A percentile compares a stretch with the other conserved stretches of the same genome.
Evolutionary conservation across 2,797 vertebrate genomes (phyloP).

Genomic region (Sebastes iracundus): DNA sequence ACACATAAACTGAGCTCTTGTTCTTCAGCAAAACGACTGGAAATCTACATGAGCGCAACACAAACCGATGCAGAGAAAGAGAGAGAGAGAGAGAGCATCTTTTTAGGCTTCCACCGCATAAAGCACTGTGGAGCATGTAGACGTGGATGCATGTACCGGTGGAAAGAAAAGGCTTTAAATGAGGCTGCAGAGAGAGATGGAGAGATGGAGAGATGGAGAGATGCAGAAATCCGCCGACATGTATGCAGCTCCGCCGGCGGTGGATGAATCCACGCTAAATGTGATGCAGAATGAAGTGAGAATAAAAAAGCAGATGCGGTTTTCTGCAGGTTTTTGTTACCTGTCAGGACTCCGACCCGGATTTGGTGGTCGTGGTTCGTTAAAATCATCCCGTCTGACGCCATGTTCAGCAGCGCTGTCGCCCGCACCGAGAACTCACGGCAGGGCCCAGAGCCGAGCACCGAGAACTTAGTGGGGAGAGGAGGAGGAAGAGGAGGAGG

Average conservation of each 20-base stretch:
- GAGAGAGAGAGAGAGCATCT: neutral
- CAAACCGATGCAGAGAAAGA: constrained; percentile 35
- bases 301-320: neutral
- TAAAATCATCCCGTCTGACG: constrained; percentile 97
- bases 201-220: too few species aligned
- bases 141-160: constrained; percentile 15
- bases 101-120: constrained; percentile 18
- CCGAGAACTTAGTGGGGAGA: too few species aligned
- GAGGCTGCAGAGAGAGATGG: constrained; percentile 48
- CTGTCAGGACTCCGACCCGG: constrained; percentile 95
- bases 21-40: constrained; percentile 39
- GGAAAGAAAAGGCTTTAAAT: constrained; percentile 52
- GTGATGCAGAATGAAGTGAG: neutral
- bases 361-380: constrained; percentile 99
- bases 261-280: constrained; percentile 23
- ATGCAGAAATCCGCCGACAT: constrained; percentile 58
- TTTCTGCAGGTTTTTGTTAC: constrained; percentile 79
- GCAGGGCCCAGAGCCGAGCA: constrained; percentile 67
- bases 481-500: constrained; percentile 32
- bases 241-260: constrained; percentile 59
- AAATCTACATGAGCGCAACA: constrained; percentile 45
- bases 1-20: constrained; percentile 72
- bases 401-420: constrained; percentile 93
- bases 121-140: neutral
- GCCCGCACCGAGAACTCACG: constrained; percentile 85